phyloP scores from a whole-genome alignment of 1,140 invertebrate genomes.

The Drosophila dunni region DNA sequence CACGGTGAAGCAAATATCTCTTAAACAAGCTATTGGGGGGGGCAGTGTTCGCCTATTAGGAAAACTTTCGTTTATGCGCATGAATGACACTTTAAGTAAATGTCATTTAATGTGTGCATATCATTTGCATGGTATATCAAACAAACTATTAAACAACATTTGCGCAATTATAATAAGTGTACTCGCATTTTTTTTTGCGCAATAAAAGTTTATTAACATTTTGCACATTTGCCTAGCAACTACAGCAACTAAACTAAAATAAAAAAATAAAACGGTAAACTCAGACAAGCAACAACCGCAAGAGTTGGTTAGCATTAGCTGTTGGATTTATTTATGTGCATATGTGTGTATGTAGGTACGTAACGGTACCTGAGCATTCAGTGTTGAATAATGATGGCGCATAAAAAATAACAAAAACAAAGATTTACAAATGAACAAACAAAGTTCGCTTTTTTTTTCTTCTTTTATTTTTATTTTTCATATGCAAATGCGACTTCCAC shows the following conservation, averaged over 20 bases:
- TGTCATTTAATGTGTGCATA: constrained; percentile 35
- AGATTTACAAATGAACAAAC: constrained; percentile 73
- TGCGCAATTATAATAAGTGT: constrained; percentile 73
- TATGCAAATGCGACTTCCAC: constrained; percentile 66
- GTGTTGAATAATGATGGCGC: constrained; percentile 75
- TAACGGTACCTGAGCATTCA: constrained; percentile 74
- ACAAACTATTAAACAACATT: constrained; percentile 46
- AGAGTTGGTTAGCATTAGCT: constrained; percentile 63
- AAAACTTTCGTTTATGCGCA: constrained; percentile 50
- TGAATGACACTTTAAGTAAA: constrained; percentile 43
- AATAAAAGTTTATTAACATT: constrained; percentile 82
- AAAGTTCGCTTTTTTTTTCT: constrained; percentile 43
- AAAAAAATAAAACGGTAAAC: constrained; percentile 32
- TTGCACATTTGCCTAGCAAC: constrained; percentile 74
- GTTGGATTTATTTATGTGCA: constrained; percentile 40
- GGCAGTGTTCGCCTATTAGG: constrained; percentile 3
- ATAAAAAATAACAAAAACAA: constrained; percentile 41
- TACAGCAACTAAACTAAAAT: constrained; percentile 11
- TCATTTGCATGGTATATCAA: constrained; percentile 53
- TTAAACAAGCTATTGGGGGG: neutral
- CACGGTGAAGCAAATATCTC: neutral
- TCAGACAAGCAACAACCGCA: constrained; percentile 65
- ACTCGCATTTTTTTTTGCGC: constrained; percentile 66
- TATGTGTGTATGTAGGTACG: constrained; percentile 14
- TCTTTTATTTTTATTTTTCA: constrained; percentile 37